phyloP scores from a whole-genome alignment of 2,888 invertebrate species.

The Drosophila neonasuta region DNA sequence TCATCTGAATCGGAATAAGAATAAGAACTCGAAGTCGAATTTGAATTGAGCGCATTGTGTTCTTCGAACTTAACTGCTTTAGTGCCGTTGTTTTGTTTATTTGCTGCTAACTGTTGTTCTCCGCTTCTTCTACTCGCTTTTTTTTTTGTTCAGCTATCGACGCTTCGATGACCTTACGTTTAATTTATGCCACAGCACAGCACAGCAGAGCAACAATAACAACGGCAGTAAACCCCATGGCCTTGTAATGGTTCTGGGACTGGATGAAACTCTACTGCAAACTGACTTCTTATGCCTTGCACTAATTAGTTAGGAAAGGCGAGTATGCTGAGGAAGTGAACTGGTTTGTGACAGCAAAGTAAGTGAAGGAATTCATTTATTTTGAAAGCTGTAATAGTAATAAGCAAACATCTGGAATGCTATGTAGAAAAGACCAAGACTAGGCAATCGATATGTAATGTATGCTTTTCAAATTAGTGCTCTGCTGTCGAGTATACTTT shows the following conservation, averaged over 20 bases:
- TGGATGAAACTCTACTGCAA: constrained; percentile 29
- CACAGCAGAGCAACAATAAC: constrained; percentile 26
- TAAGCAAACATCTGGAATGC: too few species aligned
- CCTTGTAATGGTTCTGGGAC: constrained; percentile 68
- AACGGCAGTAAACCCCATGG: constrained; percentile 47
- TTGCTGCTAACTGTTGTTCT: constrained; percentile 59
- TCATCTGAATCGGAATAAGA: not conserved
- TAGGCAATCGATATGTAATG: too few species aligned
- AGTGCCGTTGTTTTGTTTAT: constrained; percentile 62
- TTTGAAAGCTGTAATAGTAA: too few species aligned
- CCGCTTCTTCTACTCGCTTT: constrained; percentile 1
- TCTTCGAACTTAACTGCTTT: constrained; percentile 63
- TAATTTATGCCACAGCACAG: constrained; percentile 65
- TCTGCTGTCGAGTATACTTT: too few species aligned
- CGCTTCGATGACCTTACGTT: constrained; percentile 65
- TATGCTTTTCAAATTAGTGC: too few species aligned
- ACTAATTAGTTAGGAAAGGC: not conserved
- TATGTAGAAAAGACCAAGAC: too few species aligned
- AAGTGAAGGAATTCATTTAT: too few species aligned
- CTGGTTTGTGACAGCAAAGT: not conserved
- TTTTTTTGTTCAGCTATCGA: constrained; percentile 46
- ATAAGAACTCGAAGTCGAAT: not conserved
- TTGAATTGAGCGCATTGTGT: constrained; percentile 49
- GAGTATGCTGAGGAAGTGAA: constrained; percentile 1
- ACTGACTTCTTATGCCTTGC: constrained; percentile 18